Evolutionary conservation across 1,140 invertebrate species (phyloP).

Genomic region (Eumaeus atala): DNA sequence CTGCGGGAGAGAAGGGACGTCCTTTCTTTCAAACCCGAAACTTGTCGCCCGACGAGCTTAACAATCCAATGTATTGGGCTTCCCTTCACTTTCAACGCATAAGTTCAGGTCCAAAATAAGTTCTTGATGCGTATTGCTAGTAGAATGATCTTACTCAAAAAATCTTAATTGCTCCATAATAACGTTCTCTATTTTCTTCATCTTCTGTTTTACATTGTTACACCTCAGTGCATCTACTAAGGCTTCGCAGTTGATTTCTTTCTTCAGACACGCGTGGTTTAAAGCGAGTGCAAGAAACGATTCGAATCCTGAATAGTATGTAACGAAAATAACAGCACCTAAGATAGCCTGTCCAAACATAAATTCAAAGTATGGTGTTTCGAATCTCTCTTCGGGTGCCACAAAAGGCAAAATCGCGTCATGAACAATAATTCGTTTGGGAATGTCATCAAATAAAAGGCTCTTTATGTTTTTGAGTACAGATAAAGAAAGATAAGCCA

Average conservation of each 20-base stretch:
- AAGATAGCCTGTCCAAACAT: conserved; percentile 31
- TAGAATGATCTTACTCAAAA: conserved; percentile 13
- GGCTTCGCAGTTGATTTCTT: conserved; percentile 16
- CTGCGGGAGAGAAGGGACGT: too few species aligned
- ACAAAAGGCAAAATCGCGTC: conserved; percentile 31
- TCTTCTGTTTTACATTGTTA: neutral
- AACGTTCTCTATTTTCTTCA: conserved; percentile 12
- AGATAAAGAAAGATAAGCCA: conserved; percentile 32
- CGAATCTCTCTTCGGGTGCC: conserved; percentile 25
- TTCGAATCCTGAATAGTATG: conserved; percentile 18
- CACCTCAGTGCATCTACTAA: conserved; percentile 15
- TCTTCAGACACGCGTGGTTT: conserved; percentile 24
- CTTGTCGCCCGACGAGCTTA: too few species aligned
- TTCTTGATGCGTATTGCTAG: too few species aligned
- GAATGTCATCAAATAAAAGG: conserved; percentile 23
- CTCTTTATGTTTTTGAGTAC: conserved; percentile 28
- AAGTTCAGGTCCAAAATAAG: conserved; percentile 1
- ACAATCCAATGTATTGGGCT: neutral
- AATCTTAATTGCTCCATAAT: conserved; percentile 20
- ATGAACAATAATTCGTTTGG: conserved; percentile 33
- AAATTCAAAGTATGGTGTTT: conserved; percentile 33
- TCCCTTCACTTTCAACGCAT: too few species aligned
- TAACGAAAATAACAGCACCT: neutral
- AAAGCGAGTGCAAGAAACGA: conserved; percentile 15
- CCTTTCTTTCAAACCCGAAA: too few species aligned